Evolutionary conservation across 2,797 vertebrate genomes (phyloP), one percentile per base, ranked within the genome.

Genomic region (Danio kyathit): DNA sequence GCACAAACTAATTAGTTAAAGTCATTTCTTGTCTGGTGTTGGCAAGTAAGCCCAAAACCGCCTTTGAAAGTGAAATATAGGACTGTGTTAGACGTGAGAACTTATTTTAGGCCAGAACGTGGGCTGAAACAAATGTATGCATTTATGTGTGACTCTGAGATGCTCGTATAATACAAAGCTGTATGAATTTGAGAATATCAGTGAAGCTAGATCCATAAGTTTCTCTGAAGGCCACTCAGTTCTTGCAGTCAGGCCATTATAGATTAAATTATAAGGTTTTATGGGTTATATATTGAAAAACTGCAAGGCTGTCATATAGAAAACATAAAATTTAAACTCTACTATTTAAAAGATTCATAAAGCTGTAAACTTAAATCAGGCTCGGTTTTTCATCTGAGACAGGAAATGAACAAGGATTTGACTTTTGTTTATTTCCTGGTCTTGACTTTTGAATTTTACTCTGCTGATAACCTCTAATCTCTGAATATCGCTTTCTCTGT

Each of bases 361-460:
- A 73, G 40, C 41, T 19, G 52, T 57, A 72, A 43, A 19, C 72
- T 73, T 57, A 57, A 57, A 71, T 70, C 10, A 40, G 21, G 29
- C 71, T 71, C 38, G 13, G 49, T 54, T 54, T 71, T 13, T 70
- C 10, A 41, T 17, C 12, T 9, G 14, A 10, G 69, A 56, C 10
- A 72, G 51, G 4, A 14, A 21, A 1, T 14, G 40, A 72, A 57
- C 0, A 43, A 51, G 46, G 13, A 56, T 56, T 72, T 2, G 2
- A 0, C 5, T 17, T 5, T 71, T 71, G 7, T 13, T 4, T 44
- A n/a, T 44, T 44, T 2, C 13, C 12, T 41, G 59, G 52, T 52
- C 54, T 44, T 66, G 19, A 40, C 17, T n/a, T n/a, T n/a, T n/a
- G n/a, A n/a, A n/a, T n/a, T n/a, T n/a, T n/a, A n/a, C n/a, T 19